Base-by-base conservation (phyloP, 2,797 vertebrate genomes). In the Phaenicophaeus curvirostris region DNA sequence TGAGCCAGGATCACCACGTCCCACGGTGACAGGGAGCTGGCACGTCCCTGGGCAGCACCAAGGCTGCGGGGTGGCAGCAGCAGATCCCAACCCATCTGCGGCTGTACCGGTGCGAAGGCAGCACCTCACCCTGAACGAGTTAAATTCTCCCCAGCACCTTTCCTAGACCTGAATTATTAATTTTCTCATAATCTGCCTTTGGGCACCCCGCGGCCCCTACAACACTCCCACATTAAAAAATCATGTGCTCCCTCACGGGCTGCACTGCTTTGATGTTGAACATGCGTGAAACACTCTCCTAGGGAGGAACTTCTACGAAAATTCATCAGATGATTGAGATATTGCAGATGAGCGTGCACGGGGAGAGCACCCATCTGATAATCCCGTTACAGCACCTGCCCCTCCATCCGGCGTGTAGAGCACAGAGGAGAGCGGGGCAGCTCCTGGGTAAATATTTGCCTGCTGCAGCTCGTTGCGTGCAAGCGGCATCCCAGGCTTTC, bases 271-370 rank as follows among this genome's bases (percentile, higher is more conserved):
- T 93, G 96, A 98, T 96, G 97, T 98, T 11, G 55, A 95, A 96
- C 94, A 97, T 67, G 94, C 93, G 25, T 66, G 90, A 89, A 97
- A 88, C 80, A 65, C 95, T 84, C 94, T 92, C 89, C 61, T 48
- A 46, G 90, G 96, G 94, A 97, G 96, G 75, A 85, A 86, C 77
- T 89, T 66, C 91, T 90, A 95, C 95, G 93, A 97, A 97, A 96
- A 95, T 97, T 57, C 92, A 83, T 50, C 81, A 67, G 92, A 42
- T 2, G 31, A 88, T 66, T 59, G 88, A 94, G 91, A 92, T 83
- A 89, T 15, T 89, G 92, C 72, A 58, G 88, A 82, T 65, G 27
- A 79, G 33, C 0, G 2, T 8, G 31, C 1, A 2, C 0, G 15
- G 61, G 82, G 50, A 72, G 37, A 28, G 51, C 1, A 2, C 19